phyloP scores from a whole-genome alignment of 2,888 invertebrate genomes.

The Clanis bilineata region DNA sequence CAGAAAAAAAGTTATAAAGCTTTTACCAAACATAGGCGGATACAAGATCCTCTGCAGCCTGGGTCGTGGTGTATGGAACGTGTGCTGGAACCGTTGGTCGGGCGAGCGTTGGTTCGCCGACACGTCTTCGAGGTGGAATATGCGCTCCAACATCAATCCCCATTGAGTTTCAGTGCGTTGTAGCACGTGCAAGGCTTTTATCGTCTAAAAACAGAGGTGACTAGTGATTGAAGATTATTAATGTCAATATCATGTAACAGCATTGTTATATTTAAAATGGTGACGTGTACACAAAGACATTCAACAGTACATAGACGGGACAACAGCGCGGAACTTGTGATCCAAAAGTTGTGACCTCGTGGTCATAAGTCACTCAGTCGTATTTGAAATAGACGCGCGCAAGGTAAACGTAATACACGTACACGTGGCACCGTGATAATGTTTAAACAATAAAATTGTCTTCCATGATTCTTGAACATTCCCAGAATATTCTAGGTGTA shows the following conservation, averaged over 20 bases:
- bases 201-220: constrained; percentile 80
- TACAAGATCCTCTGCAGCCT: constrained; percentile 83
- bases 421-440: too few species aligned
- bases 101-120: constrained; percentile 86
- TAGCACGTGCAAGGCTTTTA: constrained; percentile 94
- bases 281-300: not conserved
- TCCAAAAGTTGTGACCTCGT: too few species aligned
- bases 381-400: too few species aligned
- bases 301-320: too few species aligned
- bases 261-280: constrained; percentile 16
- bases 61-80: constrained; percentile 85
- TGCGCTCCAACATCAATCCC: constrained; percentile 91
- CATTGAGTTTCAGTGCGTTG: constrained; percentile 97
- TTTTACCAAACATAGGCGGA: constrained; percentile 85
- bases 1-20: too few species aligned
- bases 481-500: too few species aligned
- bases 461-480: too few species aligned
- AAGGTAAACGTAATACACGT: too few species aligned
- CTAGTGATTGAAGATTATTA: not conserved
- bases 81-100: constrained; percentile 84
- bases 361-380: too few species aligned
- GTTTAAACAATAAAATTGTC: too few species aligned
- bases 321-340: too few species aligned
- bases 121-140: constrained; percentile 93
- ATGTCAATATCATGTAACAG: not conserved